phyloP scores from a whole-genome alignment of 1,140 invertebrate genomes.

The Megalopta genalis region DNA sequence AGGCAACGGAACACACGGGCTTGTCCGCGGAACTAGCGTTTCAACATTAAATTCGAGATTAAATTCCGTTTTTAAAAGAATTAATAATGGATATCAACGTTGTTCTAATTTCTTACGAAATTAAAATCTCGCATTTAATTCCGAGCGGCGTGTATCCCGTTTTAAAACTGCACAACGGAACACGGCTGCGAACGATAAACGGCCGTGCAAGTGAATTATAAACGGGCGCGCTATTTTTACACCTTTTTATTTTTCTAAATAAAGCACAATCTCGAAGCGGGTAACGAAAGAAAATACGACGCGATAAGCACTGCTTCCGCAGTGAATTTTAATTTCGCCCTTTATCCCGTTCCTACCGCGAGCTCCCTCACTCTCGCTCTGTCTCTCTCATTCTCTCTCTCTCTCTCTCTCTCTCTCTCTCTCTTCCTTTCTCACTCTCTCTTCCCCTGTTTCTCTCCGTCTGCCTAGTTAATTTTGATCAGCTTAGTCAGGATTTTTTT shows the following conservation, averaged over 20 bases:
- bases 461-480: background rate
- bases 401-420: no score
- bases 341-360: background rate
- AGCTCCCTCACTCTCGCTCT: no score
- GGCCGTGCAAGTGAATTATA: background rate
- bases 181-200: background rate
- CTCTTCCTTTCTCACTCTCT: background rate
- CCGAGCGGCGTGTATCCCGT: background rate
- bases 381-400: background rate
- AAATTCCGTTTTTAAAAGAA: no score
- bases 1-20: no score
- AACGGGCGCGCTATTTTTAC: background rate
- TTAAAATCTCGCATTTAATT: background rate
- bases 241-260: background rate
- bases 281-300: background rate
- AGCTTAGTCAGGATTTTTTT: background rate
- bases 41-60: no score
- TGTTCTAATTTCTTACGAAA: no score
- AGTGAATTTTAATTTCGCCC: constrained; percentile 12
- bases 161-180: background rate
- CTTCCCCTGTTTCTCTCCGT: no score
- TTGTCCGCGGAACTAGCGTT: no score
- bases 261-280: background rate
- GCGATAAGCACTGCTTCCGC: constrained; percentile 6
- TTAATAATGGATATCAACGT: no score